Evolutionary conservation across 2,113 vertebrate genomes (phyloP).

Genomic region (Panthera uncia): DNA sequence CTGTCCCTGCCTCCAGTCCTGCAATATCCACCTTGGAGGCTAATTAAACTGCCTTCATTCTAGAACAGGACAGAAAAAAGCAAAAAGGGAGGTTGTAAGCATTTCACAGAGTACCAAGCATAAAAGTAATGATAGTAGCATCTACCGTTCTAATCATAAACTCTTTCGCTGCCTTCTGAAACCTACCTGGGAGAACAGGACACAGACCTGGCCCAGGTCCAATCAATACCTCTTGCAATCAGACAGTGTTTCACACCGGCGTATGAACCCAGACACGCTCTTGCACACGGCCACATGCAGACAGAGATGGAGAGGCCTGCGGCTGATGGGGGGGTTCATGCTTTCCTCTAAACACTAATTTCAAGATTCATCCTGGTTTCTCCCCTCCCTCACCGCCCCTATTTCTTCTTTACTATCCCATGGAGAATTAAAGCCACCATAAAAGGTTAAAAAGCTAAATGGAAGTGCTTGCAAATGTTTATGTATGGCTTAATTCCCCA

Average conservation of each 20-base stretch:
- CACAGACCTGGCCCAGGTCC: not conserved
- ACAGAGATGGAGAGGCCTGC: not conserved
- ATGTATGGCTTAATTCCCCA: not conserved
- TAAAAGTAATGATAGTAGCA: not conserved
- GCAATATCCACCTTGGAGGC: constrained; percentile 41
- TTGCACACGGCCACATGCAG: rapidly evolving
- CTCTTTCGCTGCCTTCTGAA: not conserved
- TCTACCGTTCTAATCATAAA: not conserved
- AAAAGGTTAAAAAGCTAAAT: not conserved
- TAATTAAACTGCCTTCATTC: constrained; percentile 67
- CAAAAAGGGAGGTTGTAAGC: constrained; percentile 15
- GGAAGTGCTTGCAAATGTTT: not conserved
- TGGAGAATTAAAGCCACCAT: not conserved
- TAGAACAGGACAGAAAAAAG: constrained; percentile 57
- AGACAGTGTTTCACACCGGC: not conserved
- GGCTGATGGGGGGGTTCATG: not conserved
- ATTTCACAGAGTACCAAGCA: not conserved
- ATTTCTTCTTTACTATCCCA: not conserved
- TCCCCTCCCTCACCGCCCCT: not conserved
- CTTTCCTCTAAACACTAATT: not conserved
- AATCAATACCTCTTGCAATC: not conserved
- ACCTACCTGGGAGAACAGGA: not conserved
- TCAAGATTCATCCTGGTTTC: not conserved
- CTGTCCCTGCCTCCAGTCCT: constrained; percentile 31
- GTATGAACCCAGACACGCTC: not conserved